phyloP scores from a whole-genome alignment of 1,140 invertebrate genomes.

The Lasaia peninsularis region DNA sequence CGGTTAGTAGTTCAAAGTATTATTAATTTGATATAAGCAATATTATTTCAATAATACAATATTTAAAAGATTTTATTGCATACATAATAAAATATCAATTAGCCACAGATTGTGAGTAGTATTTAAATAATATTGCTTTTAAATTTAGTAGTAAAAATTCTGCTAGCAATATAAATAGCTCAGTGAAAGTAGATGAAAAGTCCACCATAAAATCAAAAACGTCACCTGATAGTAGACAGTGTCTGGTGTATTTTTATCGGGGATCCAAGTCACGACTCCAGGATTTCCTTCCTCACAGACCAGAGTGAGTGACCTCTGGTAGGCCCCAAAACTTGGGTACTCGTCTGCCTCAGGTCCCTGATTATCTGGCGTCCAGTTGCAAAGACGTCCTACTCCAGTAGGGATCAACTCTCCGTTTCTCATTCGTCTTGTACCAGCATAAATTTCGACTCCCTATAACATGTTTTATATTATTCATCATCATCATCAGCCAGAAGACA shows the following conservation, averaged over 20 bases:
- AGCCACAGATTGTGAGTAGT: too few relatives aligned
- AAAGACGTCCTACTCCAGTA: constrained; percentile 87
- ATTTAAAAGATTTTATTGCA: too few relatives aligned
- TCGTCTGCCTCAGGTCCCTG: constrained; percentile 86
- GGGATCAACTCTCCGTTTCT: constrained; percentile 82
- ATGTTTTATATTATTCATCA: too few relatives aligned
- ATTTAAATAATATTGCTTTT: background rate
- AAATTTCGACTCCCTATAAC: constrained; percentile 86
- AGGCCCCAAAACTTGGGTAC: constrained; percentile 91
- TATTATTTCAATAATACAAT: too few relatives aligned
- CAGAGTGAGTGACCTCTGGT: constrained; percentile 89
- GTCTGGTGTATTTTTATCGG: constrained; percentile 91
- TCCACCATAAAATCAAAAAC: background rate
- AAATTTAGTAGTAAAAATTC: background rate
- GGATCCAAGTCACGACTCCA: constrained; percentile 91
- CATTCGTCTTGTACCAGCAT: constrained; percentile 85
- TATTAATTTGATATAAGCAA: too few relatives aligned
- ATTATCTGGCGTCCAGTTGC: constrained; percentile 89
- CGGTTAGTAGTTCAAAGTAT: too few relatives aligned
- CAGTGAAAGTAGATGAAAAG: background rate
- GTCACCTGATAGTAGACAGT: constrained; percentile 94
- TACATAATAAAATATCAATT: too few relatives aligned
- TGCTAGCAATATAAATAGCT: background rate
- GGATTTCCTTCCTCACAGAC: constrained; percentile 91
- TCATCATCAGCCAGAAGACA: too few relatives aligned